phyloP scores from a whole-genome alignment of 2,888 invertebrate genomes.

The Cataglyphis cursor region DNA sequence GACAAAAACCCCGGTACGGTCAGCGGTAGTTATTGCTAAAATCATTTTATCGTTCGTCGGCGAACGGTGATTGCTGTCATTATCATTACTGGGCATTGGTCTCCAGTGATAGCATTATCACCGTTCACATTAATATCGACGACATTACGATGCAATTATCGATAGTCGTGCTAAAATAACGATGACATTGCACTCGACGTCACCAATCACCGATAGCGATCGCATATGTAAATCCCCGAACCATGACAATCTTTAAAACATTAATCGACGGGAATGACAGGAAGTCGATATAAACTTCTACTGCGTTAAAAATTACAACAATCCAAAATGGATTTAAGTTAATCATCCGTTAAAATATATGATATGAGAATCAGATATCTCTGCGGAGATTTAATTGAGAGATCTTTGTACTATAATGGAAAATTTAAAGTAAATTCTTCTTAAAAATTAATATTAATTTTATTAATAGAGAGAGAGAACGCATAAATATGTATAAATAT shows the following conservation, averaged over 20 bases:
- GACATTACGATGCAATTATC: slow-evolving; percentile 70
- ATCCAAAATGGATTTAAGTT: slow-evolving; percentile 13
- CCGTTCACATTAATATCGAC: slow-evolving; percentile 69
- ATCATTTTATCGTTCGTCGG: slow-evolving; percentile 66
- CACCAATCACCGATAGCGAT: slow-evolving; percentile 43
- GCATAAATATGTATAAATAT: background rate
- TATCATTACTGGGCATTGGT: slow-evolving; percentile 65
- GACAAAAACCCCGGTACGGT: slow-evolving; percentile 60
- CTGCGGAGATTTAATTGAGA: background rate
- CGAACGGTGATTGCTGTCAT: slow-evolving; percentile 68
- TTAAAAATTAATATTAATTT: background rate
- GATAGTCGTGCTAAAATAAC: slow-evolving; percentile 64
- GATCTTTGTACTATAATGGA: background rate
- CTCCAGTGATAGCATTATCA: slow-evolving; percentile 62
- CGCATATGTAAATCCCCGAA: slow-evolving; percentile 44
- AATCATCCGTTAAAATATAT: background rate
- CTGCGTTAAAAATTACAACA: slow-evolving; percentile 21
- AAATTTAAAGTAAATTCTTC: background rate
- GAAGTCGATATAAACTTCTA: slow-evolving; percentile 16
- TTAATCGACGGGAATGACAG: slow-evolving; percentile 52
- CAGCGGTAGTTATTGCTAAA: slow-evolving; percentile 60
- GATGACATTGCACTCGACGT: slow-evolving; percentile 61
- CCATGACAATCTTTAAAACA: slow-evolving; percentile 46
- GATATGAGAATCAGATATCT: background rate
- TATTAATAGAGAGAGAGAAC: background rate